Conservation (phyloP, 2,797 vertebrate genomes). For the Otolemur crassicaudatus region DNA sequence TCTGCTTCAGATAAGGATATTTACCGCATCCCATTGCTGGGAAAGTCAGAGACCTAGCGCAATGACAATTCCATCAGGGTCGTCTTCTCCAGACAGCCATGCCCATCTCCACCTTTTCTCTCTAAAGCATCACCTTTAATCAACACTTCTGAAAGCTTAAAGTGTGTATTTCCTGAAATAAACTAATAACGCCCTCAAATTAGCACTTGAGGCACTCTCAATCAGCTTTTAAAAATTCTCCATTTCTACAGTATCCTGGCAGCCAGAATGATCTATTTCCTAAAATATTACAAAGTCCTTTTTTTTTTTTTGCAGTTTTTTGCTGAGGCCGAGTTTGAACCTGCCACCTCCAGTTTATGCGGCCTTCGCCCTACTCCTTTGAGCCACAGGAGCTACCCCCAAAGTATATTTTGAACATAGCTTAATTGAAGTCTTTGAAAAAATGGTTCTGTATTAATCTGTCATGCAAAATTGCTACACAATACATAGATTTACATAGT, state of each 20-base stretch:
- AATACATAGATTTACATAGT: constrained; percentile 22
- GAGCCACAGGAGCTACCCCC: too few relatives aligned
- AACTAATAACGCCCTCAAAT: constrained; percentile 82
- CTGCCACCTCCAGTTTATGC: too few relatives aligned
- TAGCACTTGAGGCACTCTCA: constrained; percentile 65
- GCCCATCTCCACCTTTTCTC: background rate
- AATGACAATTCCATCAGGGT: background rate
- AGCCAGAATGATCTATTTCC: constrained; percentile 60
- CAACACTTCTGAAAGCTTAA: constrained; percentile 50
- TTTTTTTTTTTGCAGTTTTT: too few relatives aligned
- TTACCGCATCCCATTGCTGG: background rate
- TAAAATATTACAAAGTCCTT: constrained; percentile 69
- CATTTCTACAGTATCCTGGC: constrained; percentile 69
- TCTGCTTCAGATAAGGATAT: background rate
- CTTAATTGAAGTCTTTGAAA: constrained; percentile 58
- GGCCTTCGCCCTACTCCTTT: too few relatives aligned
- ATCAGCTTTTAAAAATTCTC: constrained; percentile 68
- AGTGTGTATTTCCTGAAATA: constrained; percentile 77
- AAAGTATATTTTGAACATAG: constrained; percentile 71
- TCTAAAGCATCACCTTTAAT: constrained; percentile 51
- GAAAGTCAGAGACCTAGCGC: background rate
- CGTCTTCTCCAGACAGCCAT: constrained; percentile 26
- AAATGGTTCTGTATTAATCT: constrained; percentile 60
- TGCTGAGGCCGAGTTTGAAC: too few relatives aligned
- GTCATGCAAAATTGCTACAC: constrained; percentile 21